Conservation (phyloP, 2,797 vertebrate species). For the Scolopax bukidnonensis region DNA sequence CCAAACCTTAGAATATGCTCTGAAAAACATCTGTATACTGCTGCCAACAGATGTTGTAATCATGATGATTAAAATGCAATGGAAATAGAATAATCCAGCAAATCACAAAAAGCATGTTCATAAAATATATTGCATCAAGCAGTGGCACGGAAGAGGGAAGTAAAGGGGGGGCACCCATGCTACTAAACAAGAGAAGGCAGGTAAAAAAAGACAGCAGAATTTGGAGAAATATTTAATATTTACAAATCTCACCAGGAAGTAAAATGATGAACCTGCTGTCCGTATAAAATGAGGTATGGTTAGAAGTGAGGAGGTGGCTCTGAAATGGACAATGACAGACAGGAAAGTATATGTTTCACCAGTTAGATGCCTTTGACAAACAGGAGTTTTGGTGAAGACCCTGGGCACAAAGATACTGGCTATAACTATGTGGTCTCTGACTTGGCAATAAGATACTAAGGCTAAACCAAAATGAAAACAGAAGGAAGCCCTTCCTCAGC, state of each 20-base stretch:
- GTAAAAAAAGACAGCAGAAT: not conserved
- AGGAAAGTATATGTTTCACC: not conserved
- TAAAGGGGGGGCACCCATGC: not conserved
- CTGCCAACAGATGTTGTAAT: constrained; percentile 66
- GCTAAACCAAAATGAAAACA: not conserved
- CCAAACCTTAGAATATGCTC: not conserved
- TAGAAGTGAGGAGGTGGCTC: not conserved
- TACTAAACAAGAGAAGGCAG: not conserved
- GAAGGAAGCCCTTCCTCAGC: not conserved
- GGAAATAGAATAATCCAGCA: constrained; percentile 66
- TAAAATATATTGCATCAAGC: constrained; percentile 15
- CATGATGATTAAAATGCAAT: constrained; percentile 64
- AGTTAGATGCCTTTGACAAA: not conserved
- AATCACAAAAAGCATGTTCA: constrained; percentile 5
- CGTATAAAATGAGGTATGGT: not conserved
- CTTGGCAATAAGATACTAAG: not conserved
- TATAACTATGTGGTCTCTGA: not conserved
- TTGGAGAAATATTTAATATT: not conserved
- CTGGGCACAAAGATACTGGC: not conserved
- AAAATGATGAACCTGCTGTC: not conserved
- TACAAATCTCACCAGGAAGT: not conserved
- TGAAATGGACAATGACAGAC: not conserved
- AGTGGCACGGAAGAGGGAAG: not conserved
- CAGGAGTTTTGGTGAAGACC: not conserved
- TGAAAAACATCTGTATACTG: constrained; percentile 24